Conservation (phyloP, 2,113 vertebrate genomes). For the Apteryx mantelli region DNA sequence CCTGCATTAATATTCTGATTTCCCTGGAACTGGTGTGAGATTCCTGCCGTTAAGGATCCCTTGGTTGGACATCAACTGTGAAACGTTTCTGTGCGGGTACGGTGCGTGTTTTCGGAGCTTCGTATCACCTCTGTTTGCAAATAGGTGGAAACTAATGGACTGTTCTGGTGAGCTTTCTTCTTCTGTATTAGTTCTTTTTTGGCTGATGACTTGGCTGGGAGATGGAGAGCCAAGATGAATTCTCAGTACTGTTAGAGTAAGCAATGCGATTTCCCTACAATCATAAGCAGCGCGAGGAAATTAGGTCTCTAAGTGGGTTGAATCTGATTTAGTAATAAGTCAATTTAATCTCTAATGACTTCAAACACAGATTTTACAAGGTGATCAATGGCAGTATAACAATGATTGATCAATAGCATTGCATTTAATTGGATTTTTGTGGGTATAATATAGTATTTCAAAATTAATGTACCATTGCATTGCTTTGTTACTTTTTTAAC, state of each 20-base stretch:
- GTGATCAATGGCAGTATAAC: conserved; percentile 60
- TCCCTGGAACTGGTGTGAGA: background rate
- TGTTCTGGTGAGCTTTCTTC: background rate
- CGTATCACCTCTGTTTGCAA: background rate
- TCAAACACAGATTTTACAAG: conserved; percentile 69
- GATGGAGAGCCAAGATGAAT: conserved; percentile 29
- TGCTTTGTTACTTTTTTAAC: conserved; percentile 64
- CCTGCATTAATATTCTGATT: background rate
- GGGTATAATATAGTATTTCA: conserved; percentile 65
- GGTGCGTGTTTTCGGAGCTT: background rate
- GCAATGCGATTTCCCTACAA: conserved; percentile 51
- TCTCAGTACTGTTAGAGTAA: conserved; percentile 4
- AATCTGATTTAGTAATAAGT: conserved; percentile 70
- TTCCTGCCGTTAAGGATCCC: background rate
- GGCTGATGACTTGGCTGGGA: conserved; percentile 1
- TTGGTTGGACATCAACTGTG: background rate
- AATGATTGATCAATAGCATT: conserved; percentile 57
- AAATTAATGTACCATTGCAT: conserved; percentile 67
- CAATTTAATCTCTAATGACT: conserved; percentile 74
- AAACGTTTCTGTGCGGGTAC: rapidly evolving
- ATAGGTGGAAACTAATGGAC: background rate
- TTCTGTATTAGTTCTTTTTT: background rate
- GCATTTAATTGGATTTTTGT: conserved; percentile 75
- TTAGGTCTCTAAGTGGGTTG: conserved; percentile 48
- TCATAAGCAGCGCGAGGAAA: conserved; percentile 39